Evolutionary conservation across 2,797 vertebrate genomes (phyloP), one percentile per base, ranked within the genome.

Genomic region (Crax fasciolata): DNA sequence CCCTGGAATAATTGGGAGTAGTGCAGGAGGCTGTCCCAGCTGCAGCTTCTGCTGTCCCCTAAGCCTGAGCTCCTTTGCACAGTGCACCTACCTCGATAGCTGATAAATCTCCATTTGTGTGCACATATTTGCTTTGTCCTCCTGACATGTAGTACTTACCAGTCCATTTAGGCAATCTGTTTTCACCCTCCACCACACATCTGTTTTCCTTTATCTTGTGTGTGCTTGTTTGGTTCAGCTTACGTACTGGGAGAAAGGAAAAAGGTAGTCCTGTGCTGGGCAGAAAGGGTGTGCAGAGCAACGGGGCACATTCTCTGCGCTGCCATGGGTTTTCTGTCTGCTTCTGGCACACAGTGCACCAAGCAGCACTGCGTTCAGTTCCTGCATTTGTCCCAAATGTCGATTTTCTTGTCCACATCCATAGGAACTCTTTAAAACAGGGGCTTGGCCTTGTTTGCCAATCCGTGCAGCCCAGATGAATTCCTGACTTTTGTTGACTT

Each of bases 301-400:
- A 0, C 49, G 19, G 18, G 59, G 20, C 35, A 66, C 55, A 4
- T 27, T 30, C 21, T 32, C 58, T 24, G 3, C 28, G 0, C 46
- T 9, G 68, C 63, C 24, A 1, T 3, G 3, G 58, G 24, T 38
- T 59, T 43, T 14, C 61, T 5, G 32, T 5, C 84, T 72, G 57
- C 43, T 3, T 16, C 71, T 12, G 17, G 48, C 54, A 59, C 35
- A 24, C 14, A 16, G 13, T 39, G 5, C 62, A 2, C 23, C 6
- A 7, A 6, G 13, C 80, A 83, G 57, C 24, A 3, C 28, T 35
- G 13, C 70, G 35, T 23, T 30, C 49, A 2, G n/a, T 44, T 39
- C 78, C 72, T 44, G 9, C 5, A 0, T 18, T 52, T 24, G 58
- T 61, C n/a, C 58, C 28, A 25, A 5, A 1, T 25, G 59, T 67